phyloP scores from a whole-genome alignment of 2,113 vertebrate genomes.

The Phyllostomus hastatus region DNA sequence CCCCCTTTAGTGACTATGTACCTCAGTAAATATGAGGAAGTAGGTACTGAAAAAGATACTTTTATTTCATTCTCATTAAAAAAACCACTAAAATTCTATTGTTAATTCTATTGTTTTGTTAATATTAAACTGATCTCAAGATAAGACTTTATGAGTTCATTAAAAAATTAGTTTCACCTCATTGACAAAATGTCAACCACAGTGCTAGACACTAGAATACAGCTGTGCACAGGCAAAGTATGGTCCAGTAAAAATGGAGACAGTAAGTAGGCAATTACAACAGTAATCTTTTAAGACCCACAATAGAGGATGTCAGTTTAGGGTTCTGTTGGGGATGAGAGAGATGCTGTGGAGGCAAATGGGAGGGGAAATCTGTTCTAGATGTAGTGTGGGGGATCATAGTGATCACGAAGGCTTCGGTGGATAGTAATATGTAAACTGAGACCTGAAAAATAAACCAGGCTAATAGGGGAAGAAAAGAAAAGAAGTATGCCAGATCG shows the following conservation, averaged over 20 bases:
- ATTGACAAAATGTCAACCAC: not conserved
- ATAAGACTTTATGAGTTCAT: not conserved
- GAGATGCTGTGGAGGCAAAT: not conserved
- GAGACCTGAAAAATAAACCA: not conserved
- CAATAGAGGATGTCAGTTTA: not conserved
- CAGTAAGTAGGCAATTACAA: not conserved
- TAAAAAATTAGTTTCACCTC: slow-evolving; percentile 8
- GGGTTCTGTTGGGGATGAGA: not conserved
- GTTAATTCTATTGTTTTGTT: not conserved
- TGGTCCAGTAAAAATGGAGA: not conserved
- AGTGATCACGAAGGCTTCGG: not conserved
- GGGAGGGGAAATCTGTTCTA: not conserved
- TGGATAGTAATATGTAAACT: not conserved
- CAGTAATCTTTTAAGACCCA: not conserved
- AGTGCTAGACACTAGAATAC: not conserved
- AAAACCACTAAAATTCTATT: not conserved
- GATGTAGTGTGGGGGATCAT: not conserved
- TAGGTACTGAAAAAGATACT: not conserved
- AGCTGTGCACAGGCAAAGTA: not conserved
- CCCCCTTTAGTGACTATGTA: not conserved
- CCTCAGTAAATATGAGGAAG: not conserved
- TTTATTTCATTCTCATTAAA: slow-evolving; percentile 8
- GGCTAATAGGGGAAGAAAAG: not conserved
- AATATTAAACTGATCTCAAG: not conserved
- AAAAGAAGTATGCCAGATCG: not conserved